Base-by-base conservation (phyloP, 2,113 vertebrate species). In the Sceloporus undulatus region DNA sequence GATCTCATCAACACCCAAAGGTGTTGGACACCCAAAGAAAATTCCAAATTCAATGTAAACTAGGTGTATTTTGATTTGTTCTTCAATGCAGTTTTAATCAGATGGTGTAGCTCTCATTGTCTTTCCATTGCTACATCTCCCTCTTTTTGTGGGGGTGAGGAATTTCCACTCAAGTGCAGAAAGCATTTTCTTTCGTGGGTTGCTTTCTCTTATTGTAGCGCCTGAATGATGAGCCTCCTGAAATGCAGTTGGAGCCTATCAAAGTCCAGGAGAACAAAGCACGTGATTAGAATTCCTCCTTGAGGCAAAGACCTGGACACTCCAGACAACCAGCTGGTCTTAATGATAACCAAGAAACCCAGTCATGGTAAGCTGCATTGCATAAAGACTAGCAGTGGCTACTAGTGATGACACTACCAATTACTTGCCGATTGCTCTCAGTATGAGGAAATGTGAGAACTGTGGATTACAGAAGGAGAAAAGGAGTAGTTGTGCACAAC, bases 241-340 rank as follows among this genome's bases (percentile, higher is more conserved):
- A 93, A 86, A 96, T 99, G 95, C 96, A 95, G 0, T 93, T 99
- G 94, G 96, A 91, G 93, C 98, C 97, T 78, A 95, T 99, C 54
- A 91, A 95, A 0, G 96, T 98, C 89, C 97, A 90, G 38, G 95
- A 97, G 85, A 96, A 96, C 95, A 96, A 97, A 0, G 97, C 96
- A n/a, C n/a, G 95, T 98, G 9, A 94, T 99, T 81, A 98, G 96
- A 94, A 98, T 89, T 83, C 97, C 52, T 99, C 98, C 16, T 92
- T 99, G 86, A 97, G 89, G 70, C 70, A 95, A 84, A n/a, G 98
- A 99, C 94, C 86, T 96, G 88, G 98, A 99, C 96, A 98, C 98
- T 0, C 98, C 97, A 0, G 97, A 97, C 89, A 98, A 97, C 23
- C 97, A 98, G 92, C 97, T 99, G 90, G 73, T 98, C 90, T 97